Evolutionary conservation across 2,888 invertebrate genomes (phyloP), one percentile per base, ranked within the genome.

Genomic region (Conchocele bisecta): DNA sequence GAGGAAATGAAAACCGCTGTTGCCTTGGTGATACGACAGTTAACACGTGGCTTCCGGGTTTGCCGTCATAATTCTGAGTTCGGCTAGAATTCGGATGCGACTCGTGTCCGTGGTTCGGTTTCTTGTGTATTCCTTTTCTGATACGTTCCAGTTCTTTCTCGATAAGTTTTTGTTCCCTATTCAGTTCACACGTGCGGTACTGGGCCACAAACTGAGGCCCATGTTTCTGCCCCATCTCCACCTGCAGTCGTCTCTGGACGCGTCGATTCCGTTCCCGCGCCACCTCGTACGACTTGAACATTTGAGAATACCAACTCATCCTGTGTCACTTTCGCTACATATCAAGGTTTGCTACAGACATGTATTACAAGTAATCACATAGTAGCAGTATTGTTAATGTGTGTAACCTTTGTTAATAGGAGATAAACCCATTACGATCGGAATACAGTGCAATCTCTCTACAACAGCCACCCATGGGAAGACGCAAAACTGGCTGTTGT

Each of bases 241-340:
- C 20, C 41, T 81, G 68, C 24, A 73, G 29, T 6, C 74, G 65
- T 15, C 82, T 42, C 26, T 80, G 76, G 26, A 79, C 84, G 9
- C 83, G 61, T 29, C 73, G 73, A 51, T 83, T 84, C 37, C 66
- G 65, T 24, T 79, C 72, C 15, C 83, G 44, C 11, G 76, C 82
- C 13, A 63, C 48, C 51, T 84, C 84, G 17, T 79, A 75, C 1
- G 77, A 75, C 41, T 67, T 71, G 37, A 73, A 44, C 65, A 77
- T 66, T 37, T 76, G 68, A 1, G 50, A n/a, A 44, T 68, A 72
- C 63, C 71, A 75, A 41, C 65, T 75, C 71, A 67, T 75, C 28
- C 13, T 64, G 44, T n/a, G n/a, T n/a, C n/a, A n/a, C n/a, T n/a
- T n/a, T n/a, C n/a, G n/a, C n/a, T n/a, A n/a, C n/a, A n/a, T n/a